Conservation (phyloP, 1,140 invertebrate genomes). For the Pseudomyrmex flavicornis region DNA sequence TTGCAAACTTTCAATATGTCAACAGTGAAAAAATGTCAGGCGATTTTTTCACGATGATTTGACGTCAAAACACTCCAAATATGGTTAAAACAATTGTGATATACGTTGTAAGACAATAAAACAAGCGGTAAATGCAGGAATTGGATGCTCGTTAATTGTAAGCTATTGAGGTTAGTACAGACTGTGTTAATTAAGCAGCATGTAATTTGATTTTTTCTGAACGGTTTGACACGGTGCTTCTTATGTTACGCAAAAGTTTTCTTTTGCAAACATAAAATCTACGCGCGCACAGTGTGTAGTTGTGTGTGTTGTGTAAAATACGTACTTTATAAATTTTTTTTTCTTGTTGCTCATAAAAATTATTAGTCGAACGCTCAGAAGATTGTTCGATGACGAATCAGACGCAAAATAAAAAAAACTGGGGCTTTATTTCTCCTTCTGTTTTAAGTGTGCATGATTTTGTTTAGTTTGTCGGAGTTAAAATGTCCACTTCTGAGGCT, state of each 20-base stretch:
- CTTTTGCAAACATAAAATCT: not conserved
- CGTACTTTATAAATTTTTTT: no score
- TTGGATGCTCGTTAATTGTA: not conserved
- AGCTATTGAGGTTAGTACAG: slow-evolving; percentile 44
- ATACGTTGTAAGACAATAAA: not conserved
- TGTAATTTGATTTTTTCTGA: slow-evolving; percentile 7
- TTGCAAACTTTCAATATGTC: slow-evolving; percentile 65
- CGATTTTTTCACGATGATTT: not conserved
- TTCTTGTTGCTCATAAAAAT: not conserved
- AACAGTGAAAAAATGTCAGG: not conserved
- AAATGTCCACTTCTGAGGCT: slow-evolving; percentile 82
- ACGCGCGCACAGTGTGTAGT: not conserved
- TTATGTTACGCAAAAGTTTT: not conserved
- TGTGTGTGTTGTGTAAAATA: not conserved
- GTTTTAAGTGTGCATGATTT: slow-evolving; percentile 73
- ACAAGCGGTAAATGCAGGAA: slow-evolving; percentile 20
- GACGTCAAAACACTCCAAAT: not conserved
- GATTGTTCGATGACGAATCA: no score
- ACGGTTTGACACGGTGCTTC: not conserved
- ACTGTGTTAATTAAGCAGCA: not conserved
- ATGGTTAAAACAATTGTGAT: not conserved
- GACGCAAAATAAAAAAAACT: slow-evolving; percentile 11
- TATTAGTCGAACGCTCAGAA: not conserved
- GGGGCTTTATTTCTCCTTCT: slow-evolving; percentile 20
- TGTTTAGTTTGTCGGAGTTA: slow-evolving; percentile 75